Percentiles rank a stretch among this genome's conserved stretches.
Conservation (phyloP, 30 jellyfish, hydroid and myxozoan species). For the Morbakka virulenta region DNA sequence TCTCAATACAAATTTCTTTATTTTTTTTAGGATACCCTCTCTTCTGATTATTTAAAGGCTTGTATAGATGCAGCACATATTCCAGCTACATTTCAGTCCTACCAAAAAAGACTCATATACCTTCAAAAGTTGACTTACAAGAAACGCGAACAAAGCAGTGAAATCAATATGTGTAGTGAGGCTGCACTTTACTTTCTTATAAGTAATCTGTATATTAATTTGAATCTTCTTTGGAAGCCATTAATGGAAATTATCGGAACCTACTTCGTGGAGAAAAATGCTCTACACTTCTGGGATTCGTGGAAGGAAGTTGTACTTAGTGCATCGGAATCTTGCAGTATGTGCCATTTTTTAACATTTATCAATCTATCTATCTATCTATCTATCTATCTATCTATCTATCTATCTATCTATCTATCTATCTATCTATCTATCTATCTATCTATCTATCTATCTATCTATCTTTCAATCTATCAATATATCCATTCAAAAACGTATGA, state of each 20-base stretch:
- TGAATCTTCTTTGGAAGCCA: slow-evolving; percentile 81
- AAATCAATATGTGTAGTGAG: slow-evolving; percentile 12
- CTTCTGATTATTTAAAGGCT: not conserved
- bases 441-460: no score
- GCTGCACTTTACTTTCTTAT: slow-evolving; percentile 36
- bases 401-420: no score
- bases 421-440: no score
- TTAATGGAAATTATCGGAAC: slow-evolving; percentile 53
- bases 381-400: no score
- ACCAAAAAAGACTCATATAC: slow-evolving; percentile 66
- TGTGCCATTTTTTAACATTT: no score
- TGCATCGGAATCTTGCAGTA: slow-evolving; percentile 34
- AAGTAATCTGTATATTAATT: slow-evolving; percentile 64
- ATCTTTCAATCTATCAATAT: no score
- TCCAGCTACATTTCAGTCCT: slow-evolving; percentile 51
- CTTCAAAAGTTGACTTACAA: slow-evolving; percentile 44
- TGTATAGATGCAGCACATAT: slow-evolving; percentile 70
- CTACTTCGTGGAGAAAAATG: slow-evolving; percentile 52
- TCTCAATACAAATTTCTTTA: no score
- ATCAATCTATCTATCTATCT: no score
- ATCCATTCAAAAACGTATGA: no score
- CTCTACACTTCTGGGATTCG: slow-evolving; percentile 53
- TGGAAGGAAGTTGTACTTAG: slow-evolving; percentile 40
- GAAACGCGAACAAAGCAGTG: not conserved
- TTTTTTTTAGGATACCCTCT: no score